Evolutionary conservation across 2,888 invertebrate species (phyloP).

Genomic region (Microplitis deprimator): DNA sequence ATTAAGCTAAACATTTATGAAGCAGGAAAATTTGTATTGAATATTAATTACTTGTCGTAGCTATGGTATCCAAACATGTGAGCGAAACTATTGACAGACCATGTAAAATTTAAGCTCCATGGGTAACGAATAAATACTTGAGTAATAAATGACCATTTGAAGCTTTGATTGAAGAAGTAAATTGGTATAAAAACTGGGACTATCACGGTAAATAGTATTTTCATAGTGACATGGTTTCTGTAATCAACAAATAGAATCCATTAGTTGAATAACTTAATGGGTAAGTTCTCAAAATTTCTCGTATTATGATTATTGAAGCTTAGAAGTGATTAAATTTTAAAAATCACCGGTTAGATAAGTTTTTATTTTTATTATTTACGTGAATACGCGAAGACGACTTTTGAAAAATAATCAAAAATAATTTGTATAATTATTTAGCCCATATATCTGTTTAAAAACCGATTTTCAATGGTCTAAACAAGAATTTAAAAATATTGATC

Average conservation of each 20-base stretch:
- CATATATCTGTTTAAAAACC: too few relatives aligned
- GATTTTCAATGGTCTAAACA: too few relatives aligned
- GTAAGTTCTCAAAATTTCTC: too few relatives aligned
- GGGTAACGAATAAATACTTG: conserved; percentile 73
- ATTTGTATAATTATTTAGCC: too few relatives aligned
- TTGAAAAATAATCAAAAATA: too few relatives aligned
- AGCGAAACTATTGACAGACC: conserved; percentile 77
- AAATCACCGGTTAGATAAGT: neutral
- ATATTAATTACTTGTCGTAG: conserved; percentile 63
- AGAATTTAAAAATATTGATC: too few relatives aligned
- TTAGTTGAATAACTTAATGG: neutral
- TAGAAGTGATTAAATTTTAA: neutral
- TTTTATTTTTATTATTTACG: too few relatives aligned
- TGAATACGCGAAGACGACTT: too few relatives aligned
- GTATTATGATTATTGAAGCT: too few relatives aligned
- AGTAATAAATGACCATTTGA: conserved; percentile 71
- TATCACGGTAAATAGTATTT: conserved; percentile 74
- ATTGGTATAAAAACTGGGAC: conserved; percentile 75
- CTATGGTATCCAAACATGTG: conserved; percentile 70
- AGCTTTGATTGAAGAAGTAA: conserved; percentile 74
- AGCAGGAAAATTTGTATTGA: neutral
- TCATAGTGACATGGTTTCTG: conserved; percentile 73
- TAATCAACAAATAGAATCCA: neutral
- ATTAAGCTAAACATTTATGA: neutral
- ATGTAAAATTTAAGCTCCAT: conserved; percentile 74